A percentile compares a stretch with the other conserved stretches of the same genome.
These are phyloP conservation scores for Drosophila micromelanica DNA, from an alignment of 1,140 invertebrate species.

Conservation along the genomic window DNA sequence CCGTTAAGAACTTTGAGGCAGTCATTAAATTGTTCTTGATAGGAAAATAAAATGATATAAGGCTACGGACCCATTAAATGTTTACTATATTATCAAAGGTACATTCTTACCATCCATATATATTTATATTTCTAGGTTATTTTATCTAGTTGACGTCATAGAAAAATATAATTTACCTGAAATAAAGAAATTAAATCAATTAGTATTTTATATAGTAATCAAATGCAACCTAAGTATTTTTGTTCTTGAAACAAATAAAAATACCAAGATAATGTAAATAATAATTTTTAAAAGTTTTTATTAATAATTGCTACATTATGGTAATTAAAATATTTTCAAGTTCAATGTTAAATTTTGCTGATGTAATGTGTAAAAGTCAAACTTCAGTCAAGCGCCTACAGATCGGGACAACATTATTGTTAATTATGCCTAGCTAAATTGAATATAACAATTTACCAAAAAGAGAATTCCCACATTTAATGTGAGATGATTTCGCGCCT, in stretches of 20 bases:
- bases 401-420: too few species aligned
- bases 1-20: slow-evolving; percentile 36
- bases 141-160: not conserved
- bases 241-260: not conserved
- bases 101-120: not conserved
- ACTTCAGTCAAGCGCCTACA: not conserved
- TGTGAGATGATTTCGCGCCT: slow-evolving; percentile 61
- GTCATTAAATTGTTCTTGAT: slow-evolving; percentile 22
- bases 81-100: not conserved
- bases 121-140: not conserved
- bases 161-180: slow-evolving; percentile 7
- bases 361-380: not conserved
- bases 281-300: too few species aligned
- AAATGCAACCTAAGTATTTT: too few species aligned
- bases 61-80: too few species aligned
- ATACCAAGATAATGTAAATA: not conserved
- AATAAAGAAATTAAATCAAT: slow-evolving; percentile 12
- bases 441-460: slow-evolving; percentile 12
- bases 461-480: slow-evolving; percentile 63
- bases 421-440: not conserved
- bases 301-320: too few species aligned
- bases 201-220: slow-evolving; percentile 1
- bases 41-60: not conserved
- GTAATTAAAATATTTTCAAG: not conserved
- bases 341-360: not conserved